Evolutionary conservation across 2,888 invertebrate genomes (phyloP).

Genomic region (Alsophila aescularia): DNA sequence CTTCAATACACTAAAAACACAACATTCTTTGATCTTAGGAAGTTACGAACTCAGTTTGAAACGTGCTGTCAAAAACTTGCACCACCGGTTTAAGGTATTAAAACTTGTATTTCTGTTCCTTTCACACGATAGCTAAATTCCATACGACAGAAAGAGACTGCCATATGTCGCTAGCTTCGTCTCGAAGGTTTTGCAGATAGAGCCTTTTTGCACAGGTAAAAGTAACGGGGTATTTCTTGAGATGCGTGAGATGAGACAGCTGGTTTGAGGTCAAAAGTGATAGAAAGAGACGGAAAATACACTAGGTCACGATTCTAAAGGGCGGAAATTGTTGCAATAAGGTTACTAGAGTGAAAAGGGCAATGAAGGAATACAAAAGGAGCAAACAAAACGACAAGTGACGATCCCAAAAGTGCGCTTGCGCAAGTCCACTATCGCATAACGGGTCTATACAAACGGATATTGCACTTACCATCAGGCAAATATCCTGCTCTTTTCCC

Average conservation of each 20-base stretch:
- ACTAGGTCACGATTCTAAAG: conserved; percentile 68
- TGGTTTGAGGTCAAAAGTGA: conserved; percentile 55
- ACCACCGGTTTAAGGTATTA: conserved; percentile 70
- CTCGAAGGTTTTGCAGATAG: conserved; percentile 64
- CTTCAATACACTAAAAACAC: conserved; percentile 53
- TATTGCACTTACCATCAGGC: too few species aligned
- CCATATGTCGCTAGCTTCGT: conserved; percentile 26
- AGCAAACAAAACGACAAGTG: background rate
- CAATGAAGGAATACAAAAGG: conserved; percentile 3
- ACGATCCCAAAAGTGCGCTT: background rate
- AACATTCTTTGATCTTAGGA: conserved; percentile 57
- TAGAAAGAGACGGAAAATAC: conserved; percentile 54
- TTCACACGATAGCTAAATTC: conserved; percentile 31
- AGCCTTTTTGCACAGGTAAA: conserved; percentile 83
- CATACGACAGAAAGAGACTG: conserved; percentile 49
- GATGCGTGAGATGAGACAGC: conserved; percentile 76
- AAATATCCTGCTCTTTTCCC: too few species aligned
- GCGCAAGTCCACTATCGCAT: too few species aligned
- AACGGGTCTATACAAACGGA: too few species aligned
- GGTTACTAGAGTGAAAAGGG: conserved; percentile 40
- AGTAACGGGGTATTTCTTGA: conserved; percentile 83
- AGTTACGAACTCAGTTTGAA: conserved; percentile 67
- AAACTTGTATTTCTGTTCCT: conserved; percentile 55
- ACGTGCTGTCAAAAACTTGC: conserved; percentile 82
- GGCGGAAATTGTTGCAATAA: conserved; percentile 40